Base-by-base conservation (phyloP, 2,888 invertebrate genomes). In the Salticus scenicus region DNA sequence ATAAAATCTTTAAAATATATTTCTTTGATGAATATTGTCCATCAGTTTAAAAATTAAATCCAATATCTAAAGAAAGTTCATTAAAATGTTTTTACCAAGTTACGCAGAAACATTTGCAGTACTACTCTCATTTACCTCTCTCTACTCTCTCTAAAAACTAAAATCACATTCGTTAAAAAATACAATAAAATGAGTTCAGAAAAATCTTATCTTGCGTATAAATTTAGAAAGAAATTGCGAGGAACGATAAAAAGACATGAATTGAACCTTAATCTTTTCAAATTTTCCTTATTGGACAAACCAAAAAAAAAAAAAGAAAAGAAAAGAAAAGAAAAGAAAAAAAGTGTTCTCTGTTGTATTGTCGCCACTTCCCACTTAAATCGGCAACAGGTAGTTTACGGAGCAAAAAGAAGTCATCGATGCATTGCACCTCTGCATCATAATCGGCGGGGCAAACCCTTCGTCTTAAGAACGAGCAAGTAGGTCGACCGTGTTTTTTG, bases 401-500 rank as follows among this genome's bases (percentile, higher is more conserved):
- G 20, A 67, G 33, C 27, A 31, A 31, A 37, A 67, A 33, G 20
- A n/a, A 67, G 67, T 33, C 67, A 67, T 75, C 70, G 74, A 51
- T 30, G 42, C 71, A 64, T 71, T 75, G 31, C 70, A 33, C 51
- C 30, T 71, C 24, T 37, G 31, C 70, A 31, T 51, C 37, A 51
- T 69, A 41, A 69, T 67, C 75, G 31, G 8, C 33, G 57, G 47
- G 41, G 37, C 57, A 57, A 71, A 27, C 63, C 37, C 57, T 30
- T 42, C 30, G 57, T 71, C 47, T 69, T 42, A 30, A 42, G 78
- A 67, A 37, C 69, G 71, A 63, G 77, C 83, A 83, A 83, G 47
- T 83, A 83, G 83, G 83, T 83, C 83, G 83, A 76, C 72, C 83
- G 71, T 82, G 66, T 71, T 63, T 57, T 57, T 57, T 57, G 42